phyloP scores from a whole-genome alignment of 2,888 invertebrate genomes.

The Myopa testacea region DNA sequence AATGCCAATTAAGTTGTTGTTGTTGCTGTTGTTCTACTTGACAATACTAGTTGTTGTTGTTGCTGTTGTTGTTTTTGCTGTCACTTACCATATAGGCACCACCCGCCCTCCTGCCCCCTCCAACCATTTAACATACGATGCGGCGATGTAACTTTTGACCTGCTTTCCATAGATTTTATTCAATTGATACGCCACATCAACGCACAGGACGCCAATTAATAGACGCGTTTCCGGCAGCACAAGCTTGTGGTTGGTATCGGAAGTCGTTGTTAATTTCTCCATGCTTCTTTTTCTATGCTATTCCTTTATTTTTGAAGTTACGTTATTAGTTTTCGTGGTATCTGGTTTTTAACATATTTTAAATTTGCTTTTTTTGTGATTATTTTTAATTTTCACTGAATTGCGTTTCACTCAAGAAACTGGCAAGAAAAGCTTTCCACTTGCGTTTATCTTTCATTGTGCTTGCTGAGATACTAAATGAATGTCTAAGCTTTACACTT shows the following conservation, averaged over 20 bases:
- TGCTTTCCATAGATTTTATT: slow-evolving; percentile 69
- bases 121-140: slow-evolving; percentile 87
- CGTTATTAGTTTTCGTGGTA: neutral
- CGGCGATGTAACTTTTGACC: slow-evolving; percentile 80
- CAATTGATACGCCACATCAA: slow-evolving; percentile 74
- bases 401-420: neutral
- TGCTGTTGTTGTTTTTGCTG: neutral
- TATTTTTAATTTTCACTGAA: neutral
- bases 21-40: too few species aligned
- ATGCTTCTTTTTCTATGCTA: too few species aligned
- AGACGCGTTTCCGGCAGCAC: slow-evolving; percentile 60
- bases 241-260: slow-evolving; percentile 15
- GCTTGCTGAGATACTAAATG: slow-evolving; percentile 10
- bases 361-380: too few species aligned
- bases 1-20: too few species aligned
- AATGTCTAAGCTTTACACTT: neutral
- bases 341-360: neutral
- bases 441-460: neutral
- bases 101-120: slow-evolving; percentile 87
- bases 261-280: slow-evolving; percentile 18
- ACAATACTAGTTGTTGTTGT: neutral
- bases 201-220: slow-evolving; percentile 78
- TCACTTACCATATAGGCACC: slow-evolving; percentile 80
- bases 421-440: slow-evolving; percentile 24
- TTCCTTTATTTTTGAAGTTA: neutral